Percentiles rank a stretch among this genome's conserved stretches.
phyloP scores from a whole-genome alignment of 2,113 vertebrate species.

The Riparia riparia region DNA sequence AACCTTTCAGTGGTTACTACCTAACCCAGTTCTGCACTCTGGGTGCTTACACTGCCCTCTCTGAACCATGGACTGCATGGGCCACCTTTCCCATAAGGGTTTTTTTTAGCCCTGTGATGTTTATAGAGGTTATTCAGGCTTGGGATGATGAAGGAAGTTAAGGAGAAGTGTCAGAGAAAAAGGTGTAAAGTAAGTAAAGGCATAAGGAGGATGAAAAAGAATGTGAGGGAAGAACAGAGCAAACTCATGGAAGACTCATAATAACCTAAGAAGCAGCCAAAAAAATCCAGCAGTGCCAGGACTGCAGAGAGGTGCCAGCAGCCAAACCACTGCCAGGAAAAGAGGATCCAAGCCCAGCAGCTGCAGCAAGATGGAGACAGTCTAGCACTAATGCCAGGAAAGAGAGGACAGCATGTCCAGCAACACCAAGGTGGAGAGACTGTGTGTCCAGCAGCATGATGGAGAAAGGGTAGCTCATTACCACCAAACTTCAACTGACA shows the following conservation, averaged over 20 bases:
- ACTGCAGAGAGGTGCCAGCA: neutral
- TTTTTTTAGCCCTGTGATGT: neutral
- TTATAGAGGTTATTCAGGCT: neutral
- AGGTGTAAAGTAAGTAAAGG: neutral
- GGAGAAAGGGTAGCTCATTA: neutral
- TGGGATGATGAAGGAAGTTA: neutral
- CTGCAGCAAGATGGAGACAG: neutral
- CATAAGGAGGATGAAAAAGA: neutral
- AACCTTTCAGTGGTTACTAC: neutral
- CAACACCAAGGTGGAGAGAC: neutral
- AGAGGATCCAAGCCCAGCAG: neutral
- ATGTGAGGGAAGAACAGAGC: neutral
- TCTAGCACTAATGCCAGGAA: neutral
- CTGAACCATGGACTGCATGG: neutral
- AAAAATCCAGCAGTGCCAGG: neutral
- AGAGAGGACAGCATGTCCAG: neutral
- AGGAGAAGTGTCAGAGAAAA: neutral
- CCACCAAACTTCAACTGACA: neutral
- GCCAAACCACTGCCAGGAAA: neutral
- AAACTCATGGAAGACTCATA: neutral
- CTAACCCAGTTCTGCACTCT: neutral
- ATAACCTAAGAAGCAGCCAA: neutral
- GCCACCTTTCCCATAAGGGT: neutral
- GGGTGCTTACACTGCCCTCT: neutral
- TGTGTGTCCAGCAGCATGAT: neutral